A percentile compares a stretch with the other conserved stretches of the same genome.
Conservation (phyloP, 2,113 vertebrate genomes). For the Mohoua ochrocephala region DNA sequence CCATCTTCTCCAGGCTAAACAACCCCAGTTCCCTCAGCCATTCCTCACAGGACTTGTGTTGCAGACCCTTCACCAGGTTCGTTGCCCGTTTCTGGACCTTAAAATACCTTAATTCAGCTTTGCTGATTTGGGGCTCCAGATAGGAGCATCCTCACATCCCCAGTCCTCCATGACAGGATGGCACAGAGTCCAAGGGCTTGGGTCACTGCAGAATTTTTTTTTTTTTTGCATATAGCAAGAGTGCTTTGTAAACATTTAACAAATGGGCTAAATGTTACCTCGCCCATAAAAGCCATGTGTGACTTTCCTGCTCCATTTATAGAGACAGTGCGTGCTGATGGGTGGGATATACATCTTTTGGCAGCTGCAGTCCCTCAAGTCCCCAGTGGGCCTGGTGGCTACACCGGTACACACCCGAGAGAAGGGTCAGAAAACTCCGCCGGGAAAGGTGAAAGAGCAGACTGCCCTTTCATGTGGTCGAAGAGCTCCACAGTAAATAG, state of each 20-base stretch:
- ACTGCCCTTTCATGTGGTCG: rapidly evolving
- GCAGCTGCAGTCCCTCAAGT: not conserved
- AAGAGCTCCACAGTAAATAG: not conserved
- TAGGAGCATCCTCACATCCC: not conserved
- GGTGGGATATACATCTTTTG: not conserved
- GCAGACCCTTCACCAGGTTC: not conserved
- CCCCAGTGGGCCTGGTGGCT: not conserved
- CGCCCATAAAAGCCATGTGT: not conserved
- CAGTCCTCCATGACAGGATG: not conserved
- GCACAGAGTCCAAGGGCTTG: rapidly evolving
- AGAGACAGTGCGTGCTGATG: not conserved
- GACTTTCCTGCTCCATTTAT: not conserved
- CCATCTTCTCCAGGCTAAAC: not conserved
- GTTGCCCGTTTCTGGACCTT: not conserved
- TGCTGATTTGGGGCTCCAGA: not conserved
- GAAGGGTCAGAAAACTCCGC: not conserved
- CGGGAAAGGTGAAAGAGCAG: not conserved
- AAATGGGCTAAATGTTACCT: not conserved
- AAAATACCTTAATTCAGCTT: not conserved
- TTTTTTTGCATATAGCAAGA: not conserved
- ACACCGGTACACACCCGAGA: rapidly evolving
- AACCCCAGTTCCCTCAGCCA: not conserved
- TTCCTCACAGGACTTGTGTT: not conserved
- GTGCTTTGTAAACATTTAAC: not conserved
- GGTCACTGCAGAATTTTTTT: not conserved